Conservation (phyloP, 1,140 invertebrate genomes). For the Apis dorsata region DNA sequence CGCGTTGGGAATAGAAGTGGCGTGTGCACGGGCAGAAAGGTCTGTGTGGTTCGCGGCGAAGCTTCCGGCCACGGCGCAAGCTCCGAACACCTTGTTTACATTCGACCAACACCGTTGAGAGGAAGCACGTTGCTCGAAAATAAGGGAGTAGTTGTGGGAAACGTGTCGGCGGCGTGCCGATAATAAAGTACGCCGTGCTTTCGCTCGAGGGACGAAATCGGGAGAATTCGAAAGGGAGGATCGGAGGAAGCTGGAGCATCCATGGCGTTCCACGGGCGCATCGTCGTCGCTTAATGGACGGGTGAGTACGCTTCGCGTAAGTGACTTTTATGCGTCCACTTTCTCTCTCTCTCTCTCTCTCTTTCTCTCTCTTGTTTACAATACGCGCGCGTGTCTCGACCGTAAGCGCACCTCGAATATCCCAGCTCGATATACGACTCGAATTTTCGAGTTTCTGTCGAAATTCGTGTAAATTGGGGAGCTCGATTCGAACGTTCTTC, state of each 20-base stretch:
- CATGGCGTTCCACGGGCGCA: constrained; percentile 29
- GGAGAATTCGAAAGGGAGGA: neutral
- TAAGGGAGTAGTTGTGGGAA: neutral
- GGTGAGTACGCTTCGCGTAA: constrained; percentile 54
- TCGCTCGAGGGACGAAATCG: neutral
- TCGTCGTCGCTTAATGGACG: constrained; percentile 55
- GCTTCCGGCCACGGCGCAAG: constrained; percentile 61
- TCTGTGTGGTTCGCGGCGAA: constrained; percentile 44
- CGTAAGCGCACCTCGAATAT: no score
- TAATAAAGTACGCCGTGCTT: neutral
- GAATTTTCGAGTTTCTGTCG: neutral
- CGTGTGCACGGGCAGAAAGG: constrained; percentile 52
- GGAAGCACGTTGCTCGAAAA: constrained; percentile 49
- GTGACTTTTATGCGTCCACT: constrained; percentile 13
- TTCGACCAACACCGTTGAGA: constrained; percentile 47
- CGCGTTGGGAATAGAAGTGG: constrained; percentile 14
- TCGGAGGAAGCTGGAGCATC: neutral
- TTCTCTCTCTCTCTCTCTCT: neutral
- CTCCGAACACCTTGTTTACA: constrained; percentile 63
- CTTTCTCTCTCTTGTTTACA: neutral
- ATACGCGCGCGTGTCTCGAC: neutral
- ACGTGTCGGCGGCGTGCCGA: neutral
- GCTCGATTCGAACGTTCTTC: neutral
- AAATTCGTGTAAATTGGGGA: neutral
- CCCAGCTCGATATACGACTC: neutral